Conservation (phyloP, 2,888 invertebrate genomes). For the Stenotaenia linearis region DNA sequence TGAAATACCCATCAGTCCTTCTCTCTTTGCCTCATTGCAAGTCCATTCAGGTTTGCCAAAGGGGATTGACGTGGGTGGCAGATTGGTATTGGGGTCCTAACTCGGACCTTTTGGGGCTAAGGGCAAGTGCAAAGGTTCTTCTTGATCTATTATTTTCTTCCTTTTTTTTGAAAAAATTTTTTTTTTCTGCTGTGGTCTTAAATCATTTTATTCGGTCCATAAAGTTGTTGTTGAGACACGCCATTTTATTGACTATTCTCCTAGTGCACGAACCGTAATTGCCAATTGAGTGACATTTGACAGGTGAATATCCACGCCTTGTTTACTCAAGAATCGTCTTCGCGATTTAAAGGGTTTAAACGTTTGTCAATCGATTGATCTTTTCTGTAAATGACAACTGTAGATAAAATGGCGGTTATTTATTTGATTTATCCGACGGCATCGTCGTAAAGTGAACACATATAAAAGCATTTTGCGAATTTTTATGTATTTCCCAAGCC, state of each 20-base stretch:
- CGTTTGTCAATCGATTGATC: background rate
- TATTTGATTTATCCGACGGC: background rate
- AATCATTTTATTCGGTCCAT: background rate
- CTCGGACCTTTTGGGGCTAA: background rate
- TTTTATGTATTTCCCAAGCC: background rate
- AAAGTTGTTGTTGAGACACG: background rate
- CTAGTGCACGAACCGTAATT: background rate
- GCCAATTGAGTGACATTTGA: background rate
- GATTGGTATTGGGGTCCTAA: background rate
- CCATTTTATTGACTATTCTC: background rate
- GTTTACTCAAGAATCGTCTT: background rate
- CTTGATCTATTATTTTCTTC: background rate
- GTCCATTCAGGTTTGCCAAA: background rate
- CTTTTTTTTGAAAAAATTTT: background rate
- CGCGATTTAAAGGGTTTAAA: background rate
- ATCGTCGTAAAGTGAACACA: background rate
- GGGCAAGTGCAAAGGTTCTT: background rate
- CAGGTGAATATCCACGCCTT: background rate
- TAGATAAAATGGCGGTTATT: background rate
- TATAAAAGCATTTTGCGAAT: background rate
- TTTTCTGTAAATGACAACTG: background rate
- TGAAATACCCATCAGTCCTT: background rate
- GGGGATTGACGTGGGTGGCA: background rate
- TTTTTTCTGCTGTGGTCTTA: background rate
- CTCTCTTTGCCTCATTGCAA: background rate